phyloP scores from a whole-genome alignment of 2,113 vertebrate species.

The Polyodon spathula region DNA sequence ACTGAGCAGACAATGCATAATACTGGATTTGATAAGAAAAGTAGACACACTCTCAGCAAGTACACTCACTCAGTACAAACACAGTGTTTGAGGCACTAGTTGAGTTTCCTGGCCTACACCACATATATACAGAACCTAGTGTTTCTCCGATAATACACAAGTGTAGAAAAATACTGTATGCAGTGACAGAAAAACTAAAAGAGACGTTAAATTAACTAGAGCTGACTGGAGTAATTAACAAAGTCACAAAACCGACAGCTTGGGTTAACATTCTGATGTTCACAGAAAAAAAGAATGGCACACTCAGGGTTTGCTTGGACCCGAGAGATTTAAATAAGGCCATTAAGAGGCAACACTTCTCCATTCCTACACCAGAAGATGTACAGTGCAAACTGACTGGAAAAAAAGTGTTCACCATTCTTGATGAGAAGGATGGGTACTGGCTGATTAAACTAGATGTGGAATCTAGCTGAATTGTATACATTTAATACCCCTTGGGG shows the following conservation, averaged over 20 bases:
- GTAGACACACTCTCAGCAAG: no score
- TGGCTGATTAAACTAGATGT: conserved; percentile 15
- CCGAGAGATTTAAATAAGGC: conserved; percentile 21
- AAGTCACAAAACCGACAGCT: neutral
- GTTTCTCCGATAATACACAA: conserved; percentile 12
- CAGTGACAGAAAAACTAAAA: conserved; percentile 9
- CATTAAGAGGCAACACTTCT: conserved; percentile 19
- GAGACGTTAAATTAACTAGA: neutral
- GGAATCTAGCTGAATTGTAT: no score
- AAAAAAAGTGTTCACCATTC: conserved; percentile 32
- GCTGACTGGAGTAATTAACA: conserved; percentile 4
- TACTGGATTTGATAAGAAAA: conserved; percentile 9
- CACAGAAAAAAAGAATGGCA: conserved; percentile 1
- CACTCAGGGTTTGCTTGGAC: conserved; percentile 9
- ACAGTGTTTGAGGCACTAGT: conserved; percentile 9
- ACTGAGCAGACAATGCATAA: conserved; percentile 6
- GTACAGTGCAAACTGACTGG: conserved; percentile 18
- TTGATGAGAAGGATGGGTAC: conserved; percentile 35
- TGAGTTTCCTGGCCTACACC: conserved; percentile 6
- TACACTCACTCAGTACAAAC: conserved; percentile 6
- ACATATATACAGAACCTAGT: conserved; percentile 6
- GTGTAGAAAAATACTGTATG: conserved; percentile 10
- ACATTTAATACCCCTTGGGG: no score
- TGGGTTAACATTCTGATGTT: conserved; percentile 1
- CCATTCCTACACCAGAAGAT: conserved; percentile 34